A percentile compares a stretch with the other conserved stretches of the same genome.
phyloP scores from a whole-genome alignment of 2,888 invertebrate species.

The Linnaemya tessellans region DNA sequence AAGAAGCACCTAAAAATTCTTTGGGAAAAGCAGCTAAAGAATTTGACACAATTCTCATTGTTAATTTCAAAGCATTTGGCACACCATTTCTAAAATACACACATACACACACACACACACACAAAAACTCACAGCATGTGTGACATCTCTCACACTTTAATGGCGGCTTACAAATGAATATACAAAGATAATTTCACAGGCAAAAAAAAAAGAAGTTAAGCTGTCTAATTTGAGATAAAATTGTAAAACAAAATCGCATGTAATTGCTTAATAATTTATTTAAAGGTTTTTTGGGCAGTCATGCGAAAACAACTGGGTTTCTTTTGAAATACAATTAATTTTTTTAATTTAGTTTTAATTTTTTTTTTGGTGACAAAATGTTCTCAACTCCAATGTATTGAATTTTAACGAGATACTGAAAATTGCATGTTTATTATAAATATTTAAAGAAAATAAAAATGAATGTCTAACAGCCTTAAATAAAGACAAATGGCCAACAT shows the following conservation, averaged over 20 bases:
- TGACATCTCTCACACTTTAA: constrained; percentile 74
- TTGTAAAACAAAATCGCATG: constrained; percentile 68
- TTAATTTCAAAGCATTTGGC: constrained; percentile 74
- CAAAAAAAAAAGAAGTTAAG: not conserved
- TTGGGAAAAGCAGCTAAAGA: constrained; percentile 69
- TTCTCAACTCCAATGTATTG: not conserved
- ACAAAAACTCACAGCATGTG: constrained; percentile 67
- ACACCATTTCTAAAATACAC: constrained; percentile 70
- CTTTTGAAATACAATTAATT: constrained; percentile 72
- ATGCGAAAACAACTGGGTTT: not conserved
- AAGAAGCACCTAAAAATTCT: constrained; percentile 67
- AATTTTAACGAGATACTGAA: not conserved
- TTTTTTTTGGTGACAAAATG: not conserved
- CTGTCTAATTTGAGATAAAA: constrained; percentile 21
- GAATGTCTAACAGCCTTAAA: constrained; percentile 72
- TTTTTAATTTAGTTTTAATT: no score
- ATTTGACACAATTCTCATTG: constrained; percentile 82
- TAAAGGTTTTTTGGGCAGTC: constrained; percentile 12
- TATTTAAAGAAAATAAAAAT: constrained; percentile 8
- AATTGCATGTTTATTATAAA: constrained; percentile 48
- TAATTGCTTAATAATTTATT: constrained; percentile 74
- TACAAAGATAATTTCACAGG: not conserved
- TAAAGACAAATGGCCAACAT: constrained; percentile 82
- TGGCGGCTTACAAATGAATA: constrained; percentile 13
- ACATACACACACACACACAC: no score